phyloP scores from a whole-genome alignment of 2,797 vertebrate species.

The Cyclura pinguis region DNA sequence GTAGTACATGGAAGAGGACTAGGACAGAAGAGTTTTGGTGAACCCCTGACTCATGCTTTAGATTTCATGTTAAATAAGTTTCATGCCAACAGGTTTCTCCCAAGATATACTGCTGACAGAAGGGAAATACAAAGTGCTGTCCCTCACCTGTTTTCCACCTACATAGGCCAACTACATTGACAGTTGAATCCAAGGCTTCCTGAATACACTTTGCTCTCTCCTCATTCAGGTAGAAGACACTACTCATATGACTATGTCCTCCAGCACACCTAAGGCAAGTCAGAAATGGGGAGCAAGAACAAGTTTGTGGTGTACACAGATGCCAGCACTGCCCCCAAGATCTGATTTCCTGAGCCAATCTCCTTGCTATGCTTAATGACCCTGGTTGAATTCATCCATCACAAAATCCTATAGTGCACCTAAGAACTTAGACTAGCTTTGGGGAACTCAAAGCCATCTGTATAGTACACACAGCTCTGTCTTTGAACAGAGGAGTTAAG shows the following conservation, averaged over 20 bases:
- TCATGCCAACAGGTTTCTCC: not conserved
- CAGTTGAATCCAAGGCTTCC: not conserved
- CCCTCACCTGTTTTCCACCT: not conserved
- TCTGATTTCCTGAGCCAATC: not conserved
- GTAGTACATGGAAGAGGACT: not conserved
- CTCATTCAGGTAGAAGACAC: not conserved
- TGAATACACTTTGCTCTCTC: not conserved
- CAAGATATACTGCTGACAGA: not conserved
- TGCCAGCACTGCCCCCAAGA: not conserved
- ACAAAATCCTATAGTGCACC: not conserved
- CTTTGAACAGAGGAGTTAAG: too few relatives aligned
- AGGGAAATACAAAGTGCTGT: not conserved
- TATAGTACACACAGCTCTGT: not conserved
- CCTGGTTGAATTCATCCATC: not conserved
- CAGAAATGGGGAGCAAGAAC: not conserved
- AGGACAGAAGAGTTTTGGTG: not conserved
- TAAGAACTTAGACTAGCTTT: not conserved
- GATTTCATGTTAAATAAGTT: not conserved
- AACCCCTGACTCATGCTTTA: not conserved
- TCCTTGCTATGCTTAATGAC: not conserved
- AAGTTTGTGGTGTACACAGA: not conserved
- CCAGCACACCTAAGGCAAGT: not conserved
- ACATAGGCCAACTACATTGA: not conserved
- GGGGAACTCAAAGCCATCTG: not conserved
- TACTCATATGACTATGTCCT: not conserved